A percentile compares a stretch with the other conserved stretches of the same genome.
Evolutionary conservation across 2,113 vertebrate genomes (phyloP).

Genomic region (Callopanchax toddi): DNA sequence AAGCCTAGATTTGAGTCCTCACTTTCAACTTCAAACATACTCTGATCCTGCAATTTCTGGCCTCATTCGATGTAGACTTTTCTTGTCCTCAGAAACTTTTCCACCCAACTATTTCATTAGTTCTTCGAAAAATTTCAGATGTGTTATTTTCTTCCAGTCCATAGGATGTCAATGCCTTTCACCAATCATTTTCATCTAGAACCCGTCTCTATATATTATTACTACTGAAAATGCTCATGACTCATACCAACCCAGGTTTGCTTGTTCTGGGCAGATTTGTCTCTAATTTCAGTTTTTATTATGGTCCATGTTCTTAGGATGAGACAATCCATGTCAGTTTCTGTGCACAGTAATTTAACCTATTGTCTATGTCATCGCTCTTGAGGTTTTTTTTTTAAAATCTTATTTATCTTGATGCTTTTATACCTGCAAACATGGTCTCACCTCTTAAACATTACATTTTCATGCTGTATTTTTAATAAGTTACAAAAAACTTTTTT

Average conservation of each 20-base stretch:
- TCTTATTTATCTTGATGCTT: too few relatives aligned
- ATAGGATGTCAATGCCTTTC: background rate
- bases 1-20: background rate
- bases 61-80: background rate
- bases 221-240: background rate
- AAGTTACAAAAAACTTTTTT: too few relatives aligned
- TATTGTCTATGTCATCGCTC: too few relatives aligned
- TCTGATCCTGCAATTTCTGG: background rate
- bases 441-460: too few relatives aligned
- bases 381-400: too few relatives aligned
- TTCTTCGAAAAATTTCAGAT: background rate
- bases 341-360: too few relatives aligned
- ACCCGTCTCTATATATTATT: background rate
- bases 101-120: background rate
- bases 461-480: too few relatives aligned
- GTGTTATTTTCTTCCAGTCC: background rate
- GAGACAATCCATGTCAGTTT: too few relatives aligned
- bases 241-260: rapidly evolving
- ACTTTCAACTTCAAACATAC: background rate
- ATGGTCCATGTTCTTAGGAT: background rate
- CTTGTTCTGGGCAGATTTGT: background rate
- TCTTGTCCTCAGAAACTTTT: background rate
- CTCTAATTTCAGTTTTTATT: background rate
- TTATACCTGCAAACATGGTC: too few relatives aligned
- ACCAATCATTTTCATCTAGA: background rate